Evolutionary conservation across 1,140 invertebrate species (phyloP).

Genomic region (Bombus sibiricus): DNA sequence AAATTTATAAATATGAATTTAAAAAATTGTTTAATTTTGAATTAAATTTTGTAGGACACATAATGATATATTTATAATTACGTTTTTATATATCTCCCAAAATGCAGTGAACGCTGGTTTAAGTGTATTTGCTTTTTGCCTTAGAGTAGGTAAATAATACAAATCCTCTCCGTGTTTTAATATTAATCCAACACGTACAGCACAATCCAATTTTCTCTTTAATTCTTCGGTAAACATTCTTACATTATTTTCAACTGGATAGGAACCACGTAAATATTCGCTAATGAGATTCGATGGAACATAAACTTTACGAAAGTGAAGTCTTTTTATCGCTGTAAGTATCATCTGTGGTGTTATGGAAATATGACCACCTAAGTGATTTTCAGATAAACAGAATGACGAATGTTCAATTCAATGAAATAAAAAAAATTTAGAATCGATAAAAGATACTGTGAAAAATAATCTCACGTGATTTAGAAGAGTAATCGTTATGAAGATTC

Average conservation of each 20-base stretch:
- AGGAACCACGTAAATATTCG: constrained; percentile 57
- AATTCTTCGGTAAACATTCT: constrained; percentile 60
- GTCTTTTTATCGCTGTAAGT: constrained; percentile 55
- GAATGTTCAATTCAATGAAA: neutral
- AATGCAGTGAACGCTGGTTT: constrained; percentile 64
- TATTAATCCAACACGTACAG: constrained; percentile 68
- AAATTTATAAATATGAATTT: neutral
- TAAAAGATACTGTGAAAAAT: too few relatives aligned
- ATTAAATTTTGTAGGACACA: neutral
- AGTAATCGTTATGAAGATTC: neutral
- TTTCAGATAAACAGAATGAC: neutral
- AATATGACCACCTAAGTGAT: constrained; percentile 25
- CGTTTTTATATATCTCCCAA: constrained; percentile 68
- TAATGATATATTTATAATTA: constrained; percentile 35
- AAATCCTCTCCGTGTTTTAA: constrained; percentile 60
- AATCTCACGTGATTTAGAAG: neutral
- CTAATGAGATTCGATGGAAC: constrained; percentile 62
- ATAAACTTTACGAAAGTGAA: constrained; percentile 57
- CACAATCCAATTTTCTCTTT: constrained; percentile 62
- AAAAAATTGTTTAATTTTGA: neutral
- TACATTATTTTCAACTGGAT: constrained; percentile 63
- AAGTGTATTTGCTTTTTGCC: constrained; percentile 60
- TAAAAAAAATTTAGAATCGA: neutral
- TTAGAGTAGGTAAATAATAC: constrained; percentile 67
- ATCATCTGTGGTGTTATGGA: constrained; percentile 72